These are phyloP conservation scores for Zapornia atra DNA, from an alignment of 2,113 vertebrate species.

Conservation along the genomic window DNA sequence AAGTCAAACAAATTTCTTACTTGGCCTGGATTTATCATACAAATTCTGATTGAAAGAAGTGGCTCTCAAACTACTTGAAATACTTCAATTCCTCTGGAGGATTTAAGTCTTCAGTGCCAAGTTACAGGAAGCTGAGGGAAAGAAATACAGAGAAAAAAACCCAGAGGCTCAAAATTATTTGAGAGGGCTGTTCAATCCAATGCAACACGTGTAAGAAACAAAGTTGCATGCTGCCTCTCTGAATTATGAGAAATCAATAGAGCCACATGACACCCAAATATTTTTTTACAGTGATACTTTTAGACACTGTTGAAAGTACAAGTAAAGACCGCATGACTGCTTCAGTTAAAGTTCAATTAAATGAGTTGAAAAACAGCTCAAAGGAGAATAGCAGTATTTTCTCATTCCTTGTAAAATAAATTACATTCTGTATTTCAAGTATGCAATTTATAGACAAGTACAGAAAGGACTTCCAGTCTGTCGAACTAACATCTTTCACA, in stretches of 20 bases:
- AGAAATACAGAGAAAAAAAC: neutral
- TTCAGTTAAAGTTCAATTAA: constrained; percentile 39
- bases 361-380: constrained; percentile 8
- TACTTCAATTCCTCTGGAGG: constrained; percentile 11
- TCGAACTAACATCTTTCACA: neutral
- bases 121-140: neutral
- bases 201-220: neutral
- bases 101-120: constrained; percentile 27
- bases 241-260: neutral
- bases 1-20: constrained; percentile 2
- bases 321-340: neutral
- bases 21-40: constrained; percentile 9
- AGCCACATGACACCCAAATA: neutral
- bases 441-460: neutral
- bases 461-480: neutral
- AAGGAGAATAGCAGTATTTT: neutral
- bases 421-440: neutral
- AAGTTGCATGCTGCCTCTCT: neutral
- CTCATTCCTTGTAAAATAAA: neutral
- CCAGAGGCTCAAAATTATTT: neutral
- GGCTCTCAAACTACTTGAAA: constrained; percentile 20
- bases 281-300: neutral
- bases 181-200: neutral
- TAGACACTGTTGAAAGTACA: constrained; percentile 30
- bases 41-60: constrained; percentile 20